Evolutionary conservation across 1,140 invertebrate genomes (phyloP), one percentile per base, ranked within the genome.

Genomic region (Plodia interpunctella): DNA sequence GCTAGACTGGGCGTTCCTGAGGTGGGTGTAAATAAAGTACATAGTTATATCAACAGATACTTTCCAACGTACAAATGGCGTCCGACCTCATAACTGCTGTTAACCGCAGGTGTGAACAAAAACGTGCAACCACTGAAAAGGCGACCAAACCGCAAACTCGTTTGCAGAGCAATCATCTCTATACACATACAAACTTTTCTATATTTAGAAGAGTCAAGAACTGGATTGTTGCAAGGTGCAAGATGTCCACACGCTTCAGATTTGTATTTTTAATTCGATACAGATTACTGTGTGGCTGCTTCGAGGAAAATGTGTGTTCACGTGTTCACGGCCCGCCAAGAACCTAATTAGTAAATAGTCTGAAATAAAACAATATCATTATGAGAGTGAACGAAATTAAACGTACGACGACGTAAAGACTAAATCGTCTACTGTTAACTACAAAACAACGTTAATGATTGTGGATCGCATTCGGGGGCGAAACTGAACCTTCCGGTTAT

Each of bases 401-500:
- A 76, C 75, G 68, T 66, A 69, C 62, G 63, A 69, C 62, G 63
- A 59, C 75, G 67, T 66, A 69, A 63, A 63, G 59, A 73, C 69
- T 59, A 63, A 81, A 70, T 68, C 63, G 71, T 70, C 62, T 75
- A 69, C 58, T 74, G 65, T 67, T 72, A 74, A 72, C 66, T 69
- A 76, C 65, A 66, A 69, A 63, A 66, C 63, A 63, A 69, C 72
- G 65, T 70, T 80, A 82, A 82, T 78, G 71, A 76, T 75, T 72
- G 67, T 69, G 66, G 60, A 56, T 60, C 54, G 63, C 66, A 71
- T 76, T 80, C 65, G 72, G 66, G 64, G 66, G 68, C 69, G 71
- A 82, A 84, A 80, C 73, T 79, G 71, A 82, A 78, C 76, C 75
- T 79, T 78, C 74, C 68, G 68, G 76, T 80, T 84, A 80, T 74